Percentiles rank a stretch among this genome's conserved stretches.
Conservation (phyloP, 1,140 invertebrate species). For the Panonychus citri region DNA sequence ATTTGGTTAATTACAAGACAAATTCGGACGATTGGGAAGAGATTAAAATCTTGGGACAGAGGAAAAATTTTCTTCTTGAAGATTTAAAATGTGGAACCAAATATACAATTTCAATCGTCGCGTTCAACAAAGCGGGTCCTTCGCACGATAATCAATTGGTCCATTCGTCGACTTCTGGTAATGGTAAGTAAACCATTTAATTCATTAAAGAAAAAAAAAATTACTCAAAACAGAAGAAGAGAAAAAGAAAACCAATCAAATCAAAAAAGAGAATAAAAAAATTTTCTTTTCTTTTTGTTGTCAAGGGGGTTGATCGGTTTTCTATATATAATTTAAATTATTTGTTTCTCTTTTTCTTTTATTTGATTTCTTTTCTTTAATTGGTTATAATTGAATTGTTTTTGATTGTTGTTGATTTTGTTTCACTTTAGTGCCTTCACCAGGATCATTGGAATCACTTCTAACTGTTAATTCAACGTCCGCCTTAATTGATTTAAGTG, state of each 20-base stretch:
- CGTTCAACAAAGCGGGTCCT: slow-evolving; percentile 64
- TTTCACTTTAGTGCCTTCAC: neutral
- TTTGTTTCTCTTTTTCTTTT: too few relatives aligned
- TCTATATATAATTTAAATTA: too few relatives aligned
- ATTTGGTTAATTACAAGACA: slow-evolving; percentile 24
- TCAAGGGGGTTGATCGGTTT: too few relatives aligned
- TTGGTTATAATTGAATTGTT: neutral
- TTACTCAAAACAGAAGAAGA: too few relatives aligned
- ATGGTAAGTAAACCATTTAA: slow-evolving; percentile 10
- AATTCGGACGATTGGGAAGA: slow-evolving; percentile 35
- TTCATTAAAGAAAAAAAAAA: too few relatives aligned
- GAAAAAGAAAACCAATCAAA: too few relatives aligned
- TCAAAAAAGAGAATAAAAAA: too few relatives aligned
- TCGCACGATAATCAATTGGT: slow-evolving; percentile 40
- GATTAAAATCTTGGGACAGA: neutral
- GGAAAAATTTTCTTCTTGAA: neutral
- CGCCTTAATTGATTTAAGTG: slow-evolving; percentile 64
- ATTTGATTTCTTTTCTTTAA: neutral
- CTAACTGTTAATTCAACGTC: slow-evolving; percentile 75
- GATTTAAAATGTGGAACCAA: slow-evolving; percentile 40
- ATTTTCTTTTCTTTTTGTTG: too few relatives aligned
- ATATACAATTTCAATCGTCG: slow-evolving; percentile 64
- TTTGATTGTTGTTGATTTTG: neutral
- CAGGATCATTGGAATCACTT: slow-evolving; percentile 12
- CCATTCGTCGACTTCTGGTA: slow-evolving; percentile 13